Percentiles rank a stretch among this genome's conserved stretches.
These are phyloP conservation scores for Proctacanthus coquilletti DNA, from an alignment of 1,140 invertebrate genomes.

Conservation along the genomic window DNA sequence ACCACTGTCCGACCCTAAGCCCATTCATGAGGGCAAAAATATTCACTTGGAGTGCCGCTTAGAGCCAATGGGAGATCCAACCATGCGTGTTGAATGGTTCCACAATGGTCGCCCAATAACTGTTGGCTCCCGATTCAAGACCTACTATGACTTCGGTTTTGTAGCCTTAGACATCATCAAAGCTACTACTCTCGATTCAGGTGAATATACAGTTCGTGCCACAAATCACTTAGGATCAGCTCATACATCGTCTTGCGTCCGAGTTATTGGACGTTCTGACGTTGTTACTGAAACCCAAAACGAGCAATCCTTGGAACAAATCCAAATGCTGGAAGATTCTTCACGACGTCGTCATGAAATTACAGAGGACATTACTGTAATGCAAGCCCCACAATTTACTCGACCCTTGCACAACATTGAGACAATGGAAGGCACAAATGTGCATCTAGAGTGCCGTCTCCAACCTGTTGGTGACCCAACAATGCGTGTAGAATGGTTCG, in stretches of 20 bases:
- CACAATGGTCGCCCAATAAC: conserved; percentile 78
- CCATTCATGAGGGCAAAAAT: conserved; percentile 79
- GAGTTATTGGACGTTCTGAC: conserved; percentile 66
- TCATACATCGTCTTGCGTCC: conserved; percentile 77
- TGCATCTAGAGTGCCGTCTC: conserved; percentile 82
- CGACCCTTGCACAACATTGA: conserved; percentile 79
- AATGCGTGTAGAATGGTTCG: conserved; percentile 95
- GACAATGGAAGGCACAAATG: conserved; percentile 79
- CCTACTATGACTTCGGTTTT: conserved; percentile 91
- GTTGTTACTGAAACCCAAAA: conserved; percentile 89
- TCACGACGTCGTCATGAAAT: conserved; percentile 51
- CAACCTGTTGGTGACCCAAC: conserved; percentile 88
- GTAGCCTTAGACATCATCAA: conserved; percentile 83
- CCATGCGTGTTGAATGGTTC: conserved; percentile 91
- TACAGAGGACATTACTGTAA: conserved; percentile 60
- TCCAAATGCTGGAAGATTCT: conserved; percentile 85
- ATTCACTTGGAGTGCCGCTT: conserved; percentile 79
- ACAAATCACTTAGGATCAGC: conserved; percentile 86
- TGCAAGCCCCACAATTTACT: conserved; percentile 74
- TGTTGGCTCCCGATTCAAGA: conserved; percentile 78
- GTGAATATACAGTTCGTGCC: conserved; percentile 83
- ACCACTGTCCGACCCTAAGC: conserved; percentile 62
- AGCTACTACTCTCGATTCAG: conserved; percentile 73
- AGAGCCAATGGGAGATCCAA: conserved; percentile 90
- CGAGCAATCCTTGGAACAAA: conserved; percentile 86